Base-by-base conservation (phyloP, 2,888 invertebrate genomes). In the Ichneumoninae sp. region DNA sequence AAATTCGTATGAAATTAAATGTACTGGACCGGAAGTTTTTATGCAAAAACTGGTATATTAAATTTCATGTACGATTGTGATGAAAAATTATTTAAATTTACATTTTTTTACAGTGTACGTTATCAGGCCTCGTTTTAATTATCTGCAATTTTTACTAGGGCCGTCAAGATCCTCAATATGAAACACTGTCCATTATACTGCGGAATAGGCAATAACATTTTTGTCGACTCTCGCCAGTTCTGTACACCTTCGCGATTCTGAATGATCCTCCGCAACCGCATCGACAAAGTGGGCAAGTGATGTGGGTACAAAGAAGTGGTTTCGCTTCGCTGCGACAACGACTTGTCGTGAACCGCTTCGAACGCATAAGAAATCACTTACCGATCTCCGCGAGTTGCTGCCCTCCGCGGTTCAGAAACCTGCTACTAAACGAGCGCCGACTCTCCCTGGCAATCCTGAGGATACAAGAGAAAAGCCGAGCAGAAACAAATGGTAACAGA, bases 401-500 rank as follows among this genome's bases (percentile, higher is more conserved):
- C 7, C 7, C 63, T 63, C 33, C n/a, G 16, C 63, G 63, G 33
- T n/a, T 63, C 36, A 30, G 36, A 36, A 63, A 63, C 63, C 7
- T 26, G 7, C 26, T 54, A 26, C 26, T 52, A 26, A 40, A 74
- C 66, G 54, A 81, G 74, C 16, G 13, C 57, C 69, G 50, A 80
- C 52, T 73, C 57, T 22, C 60, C 47, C 44, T 22, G 75, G 22
- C 60, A 63, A 68, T 81, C 74, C 50, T 66, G 54, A 52, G 47
- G 71, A 71, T 71, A 66, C 50, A 63, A 63, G 65, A 26, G 63
- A 80, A 65, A 80, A 65, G 52, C 22, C 52, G n/a, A 8, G 40
- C 50, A 52, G 65, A 79, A 79, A 66, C 52, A 79, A 79, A 73
- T 71, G 71, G 60, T 71, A 71, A 71, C 47, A 63, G 65, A 73